These are phyloP conservation scores for Phocides pigmalion DNA, from an alignment of 1,140 invertebrate species.

Conservation along the genomic window DNA sequence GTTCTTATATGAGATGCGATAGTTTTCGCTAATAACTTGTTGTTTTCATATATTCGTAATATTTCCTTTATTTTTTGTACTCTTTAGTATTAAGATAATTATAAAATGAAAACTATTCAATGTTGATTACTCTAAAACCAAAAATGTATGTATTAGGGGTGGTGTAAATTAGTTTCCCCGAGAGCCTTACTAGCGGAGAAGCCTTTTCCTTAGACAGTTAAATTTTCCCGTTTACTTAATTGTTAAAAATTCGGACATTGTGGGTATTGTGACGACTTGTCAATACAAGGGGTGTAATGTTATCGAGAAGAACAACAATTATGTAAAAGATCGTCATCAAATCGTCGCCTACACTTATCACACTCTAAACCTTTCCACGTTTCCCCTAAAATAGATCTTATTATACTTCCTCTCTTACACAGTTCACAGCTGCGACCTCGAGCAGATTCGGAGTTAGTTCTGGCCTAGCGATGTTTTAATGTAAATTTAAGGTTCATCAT, in stretches of 20 bases:
- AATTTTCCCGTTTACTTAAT: slow-evolving; percentile 58
- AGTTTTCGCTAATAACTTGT: slow-evolving; percentile 79
- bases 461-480: slow-evolving; percentile 77
- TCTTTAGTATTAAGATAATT: slow-evolving; percentile 83
- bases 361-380: slow-evolving; percentile 41
- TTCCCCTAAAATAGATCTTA: slow-evolving; percentile 45
- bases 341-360: slow-evolving; percentile 57
- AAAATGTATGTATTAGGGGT: slow-evolving; percentile 77
- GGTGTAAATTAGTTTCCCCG: slow-evolving; percentile 77
- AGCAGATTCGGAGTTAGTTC: slow-evolving; percentile 63
- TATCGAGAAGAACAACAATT: slow-evolving; percentile 42
- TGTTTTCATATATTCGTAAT: slow-evolving; percentile 83
- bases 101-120: slow-evolving; percentile 81
- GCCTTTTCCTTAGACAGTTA: slow-evolving; percentile 79
- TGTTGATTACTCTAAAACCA: slow-evolving; percentile 82
- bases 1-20: slow-evolving; percentile 81
- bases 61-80: slow-evolving; percentile 84
- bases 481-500: slow-evolving; percentile 76
- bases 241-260: slow-evolving; percentile 44
- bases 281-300: slow-evolving; percentile 2
- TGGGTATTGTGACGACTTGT: slow-evolving; percentile 40
- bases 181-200: slow-evolving; percentile 76
- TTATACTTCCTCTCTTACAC: slow-evolving; percentile 51
- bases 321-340: slow-evolving; percentile 39
- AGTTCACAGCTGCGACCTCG: slow-evolving; percentile 53